These are phyloP conservation scores for Ashinkailepas kermadecensis DNA, from an alignment of 2,888 invertebrate genomes.

Conservation along the genomic window DNA sequence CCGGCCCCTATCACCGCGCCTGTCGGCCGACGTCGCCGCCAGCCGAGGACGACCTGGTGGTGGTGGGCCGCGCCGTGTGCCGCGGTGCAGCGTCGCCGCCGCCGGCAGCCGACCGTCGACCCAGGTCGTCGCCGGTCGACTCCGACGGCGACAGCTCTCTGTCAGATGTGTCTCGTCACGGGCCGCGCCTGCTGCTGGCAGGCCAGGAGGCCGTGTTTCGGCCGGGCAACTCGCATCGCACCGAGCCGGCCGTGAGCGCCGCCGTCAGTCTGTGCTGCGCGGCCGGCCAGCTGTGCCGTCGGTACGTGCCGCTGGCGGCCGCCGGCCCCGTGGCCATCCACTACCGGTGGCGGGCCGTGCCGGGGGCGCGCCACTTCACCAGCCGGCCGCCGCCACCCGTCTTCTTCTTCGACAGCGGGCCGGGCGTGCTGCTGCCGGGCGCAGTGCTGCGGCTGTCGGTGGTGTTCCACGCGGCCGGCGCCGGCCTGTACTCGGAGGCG, in stretches of 20 bases:
- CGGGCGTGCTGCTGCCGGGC: slow-evolving; percentile 15
- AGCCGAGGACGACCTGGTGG: background rate
- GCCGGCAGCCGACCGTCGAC: background rate
- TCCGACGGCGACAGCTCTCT: background rate
- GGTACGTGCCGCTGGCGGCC: background rate
- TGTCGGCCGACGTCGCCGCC: background rate
- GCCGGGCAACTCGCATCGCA: background rate
- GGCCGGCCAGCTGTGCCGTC: slow-evolving; percentile 3
- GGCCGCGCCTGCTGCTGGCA: slow-evolving; percentile 14
- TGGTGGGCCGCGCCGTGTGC: background rate
- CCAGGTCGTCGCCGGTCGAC: background rate
- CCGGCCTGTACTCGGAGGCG: slow-evolving; percentile 2
- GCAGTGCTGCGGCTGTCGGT: background rate
- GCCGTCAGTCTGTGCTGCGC: background rate
- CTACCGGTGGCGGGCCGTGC: background rate
- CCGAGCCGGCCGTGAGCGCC: background rate
- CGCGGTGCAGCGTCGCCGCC: background rate
- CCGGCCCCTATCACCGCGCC: background rate
- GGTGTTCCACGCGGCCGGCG: background rate
- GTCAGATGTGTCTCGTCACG: background rate
- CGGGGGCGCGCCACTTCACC: background rate
- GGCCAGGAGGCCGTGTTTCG: slow-evolving; percentile 15
- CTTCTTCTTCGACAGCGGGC: slow-evolving; percentile 6
- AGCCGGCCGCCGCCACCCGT: background rate
- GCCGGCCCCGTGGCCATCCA: background rate